phyloP scores from a whole-genome alignment of 2,888 invertebrate species.

The Celastrina argiolus region DNA sequence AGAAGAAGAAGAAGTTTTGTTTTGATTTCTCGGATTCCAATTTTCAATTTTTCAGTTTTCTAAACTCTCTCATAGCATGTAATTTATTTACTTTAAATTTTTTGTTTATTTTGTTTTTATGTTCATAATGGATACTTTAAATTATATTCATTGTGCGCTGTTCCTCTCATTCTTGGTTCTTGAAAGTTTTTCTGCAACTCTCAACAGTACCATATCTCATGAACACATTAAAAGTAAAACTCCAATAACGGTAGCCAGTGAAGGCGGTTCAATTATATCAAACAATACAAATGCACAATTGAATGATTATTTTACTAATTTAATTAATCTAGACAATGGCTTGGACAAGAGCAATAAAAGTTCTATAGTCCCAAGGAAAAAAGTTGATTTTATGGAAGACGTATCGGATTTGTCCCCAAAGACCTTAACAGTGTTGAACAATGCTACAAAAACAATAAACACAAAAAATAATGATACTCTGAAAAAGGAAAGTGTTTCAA shows the following conservation, averaged over 20 bases:
- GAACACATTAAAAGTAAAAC: constrained; percentile 34
- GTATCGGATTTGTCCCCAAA: constrained; percentile 25
- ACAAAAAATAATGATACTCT: constrained; percentile 23
- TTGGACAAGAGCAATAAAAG: constrained; percentile 44
- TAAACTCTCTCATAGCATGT: not conserved
- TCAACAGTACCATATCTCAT: constrained; percentile 17
- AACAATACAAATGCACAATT: constrained; percentile 42
- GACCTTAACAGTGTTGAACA: constrained; percentile 26
- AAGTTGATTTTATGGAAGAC: constrained; percentile 35
- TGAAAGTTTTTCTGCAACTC: not conserved
- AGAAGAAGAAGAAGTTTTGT: no score
- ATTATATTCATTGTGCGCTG: not conserved
- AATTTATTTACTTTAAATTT: not conserved
- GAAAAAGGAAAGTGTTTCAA: constrained; percentile 28
- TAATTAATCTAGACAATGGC: constrained; percentile 45
- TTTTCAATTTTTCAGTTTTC: not conserved
- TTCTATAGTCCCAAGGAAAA: constrained; percentile 37
- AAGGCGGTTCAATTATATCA: constrained; percentile 50
- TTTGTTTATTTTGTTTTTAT: not conserved
- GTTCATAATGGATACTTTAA: not conserved
- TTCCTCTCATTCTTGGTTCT: not conserved
- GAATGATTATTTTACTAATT: constrained; percentile 42
- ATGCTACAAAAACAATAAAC: constrained; percentile 15
- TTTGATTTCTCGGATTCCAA: not conserved
- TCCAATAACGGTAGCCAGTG: constrained; percentile 45